A percentile compares a stretch with the other conserved stretches of the same genome.
These are phyloP conservation scores for Ptilonorhynchus violaceus DNA, from an alignment of 2,113 vertebrate species.

Conservation along the genomic window DNA sequence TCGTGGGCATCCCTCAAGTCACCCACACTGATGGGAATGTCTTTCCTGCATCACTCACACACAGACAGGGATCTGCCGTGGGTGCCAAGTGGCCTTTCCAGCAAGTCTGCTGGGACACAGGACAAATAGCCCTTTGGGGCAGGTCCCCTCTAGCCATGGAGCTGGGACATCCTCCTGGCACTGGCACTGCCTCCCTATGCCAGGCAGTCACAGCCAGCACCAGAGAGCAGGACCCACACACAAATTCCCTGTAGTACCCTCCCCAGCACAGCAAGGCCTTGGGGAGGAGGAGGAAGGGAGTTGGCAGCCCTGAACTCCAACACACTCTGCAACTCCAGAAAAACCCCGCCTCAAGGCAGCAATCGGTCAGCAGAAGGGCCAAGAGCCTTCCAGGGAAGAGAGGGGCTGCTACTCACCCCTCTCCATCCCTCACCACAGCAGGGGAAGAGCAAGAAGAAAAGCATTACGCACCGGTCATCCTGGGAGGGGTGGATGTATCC, in stretches of 20 bases:
- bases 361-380: not conserved
- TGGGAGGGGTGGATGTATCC: constrained; percentile 86
- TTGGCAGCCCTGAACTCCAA: not conserved
- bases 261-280: not conserved
- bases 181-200: not conserved
- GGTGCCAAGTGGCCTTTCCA: not conserved
- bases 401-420: not conserved
- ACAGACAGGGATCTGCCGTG: accelerated
- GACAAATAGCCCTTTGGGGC: not conserved
- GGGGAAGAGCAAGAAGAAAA: not conserved
- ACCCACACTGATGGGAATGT: not conserved
- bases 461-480: constrained; percentile 86
- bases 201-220: not conserved
- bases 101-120: not conserved
- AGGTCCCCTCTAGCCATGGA: not conserved
- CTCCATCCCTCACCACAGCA: not conserved
- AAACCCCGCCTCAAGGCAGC: not conserved
- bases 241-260: not conserved
- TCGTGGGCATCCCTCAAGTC: not conserved
- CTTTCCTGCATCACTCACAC: not conserved
- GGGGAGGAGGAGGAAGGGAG: not conserved
- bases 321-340: not conserved
- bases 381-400: not conserved
- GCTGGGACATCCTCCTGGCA: not conserved
- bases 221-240: not conserved